A percentile compares a stretch with the other conserved stretches of the same genome.
These are phyloP conservation scores for Elephas maximus DNA, from an alignment of 2,113 vertebrate species.

Conservation along the genomic window DNA sequence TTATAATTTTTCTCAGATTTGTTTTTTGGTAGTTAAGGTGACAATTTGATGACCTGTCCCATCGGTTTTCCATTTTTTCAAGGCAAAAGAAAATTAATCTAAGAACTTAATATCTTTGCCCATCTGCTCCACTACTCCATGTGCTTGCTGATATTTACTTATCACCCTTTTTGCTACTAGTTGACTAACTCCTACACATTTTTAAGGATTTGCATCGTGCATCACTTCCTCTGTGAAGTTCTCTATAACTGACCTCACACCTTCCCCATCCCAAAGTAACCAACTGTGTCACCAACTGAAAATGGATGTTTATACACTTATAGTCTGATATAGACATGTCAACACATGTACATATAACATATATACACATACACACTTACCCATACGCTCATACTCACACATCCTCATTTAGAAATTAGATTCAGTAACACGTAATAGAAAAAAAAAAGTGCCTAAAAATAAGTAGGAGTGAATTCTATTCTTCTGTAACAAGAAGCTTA, in stretches of 20 bases:
- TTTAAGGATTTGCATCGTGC: neutral
- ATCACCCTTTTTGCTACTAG: fast-evolving
- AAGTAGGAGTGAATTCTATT: neutral
- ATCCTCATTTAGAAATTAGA: neutral
- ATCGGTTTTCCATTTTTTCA: neutral
- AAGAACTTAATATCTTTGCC: neutral
- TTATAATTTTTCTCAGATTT: neutral
- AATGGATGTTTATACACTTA: neutral
- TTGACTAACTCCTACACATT: neutral
- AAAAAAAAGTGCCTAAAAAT: neutral
- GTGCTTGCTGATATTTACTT: neutral
- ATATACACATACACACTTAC: no score
- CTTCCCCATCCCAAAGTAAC: neutral
- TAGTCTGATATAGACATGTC: neutral
- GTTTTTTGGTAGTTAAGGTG: neutral
- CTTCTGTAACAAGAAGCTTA: neutral
- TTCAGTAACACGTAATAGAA: neutral
- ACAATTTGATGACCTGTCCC: neutral
- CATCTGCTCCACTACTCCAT: neutral
- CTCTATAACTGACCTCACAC: neutral
- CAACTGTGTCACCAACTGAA: neutral
- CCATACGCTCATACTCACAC: neutral
- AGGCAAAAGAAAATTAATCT: neutral
- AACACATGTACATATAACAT: no score
- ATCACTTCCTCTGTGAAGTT: neutral